Conservation (phyloP, 2,888 invertebrate species). For the Amiota mariae region DNA sequence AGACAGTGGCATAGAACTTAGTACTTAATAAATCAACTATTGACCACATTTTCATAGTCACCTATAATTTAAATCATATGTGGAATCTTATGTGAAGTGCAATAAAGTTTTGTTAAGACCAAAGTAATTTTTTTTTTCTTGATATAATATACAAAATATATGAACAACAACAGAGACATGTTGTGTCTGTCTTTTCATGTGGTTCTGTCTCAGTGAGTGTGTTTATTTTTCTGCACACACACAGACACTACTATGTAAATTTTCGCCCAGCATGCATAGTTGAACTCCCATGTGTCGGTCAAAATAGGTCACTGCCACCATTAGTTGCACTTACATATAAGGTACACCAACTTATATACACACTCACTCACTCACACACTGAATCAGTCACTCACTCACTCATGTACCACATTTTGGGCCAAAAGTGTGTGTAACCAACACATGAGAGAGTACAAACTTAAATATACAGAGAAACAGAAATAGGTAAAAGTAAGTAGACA, state of each 20-base stretch:
- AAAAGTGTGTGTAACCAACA: neutral
- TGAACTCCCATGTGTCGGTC: slow-evolving; percentile 48
- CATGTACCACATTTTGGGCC: neutral
- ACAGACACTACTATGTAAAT: neutral
- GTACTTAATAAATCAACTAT: no score
- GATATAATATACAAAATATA: slow-evolving; percentile 31
- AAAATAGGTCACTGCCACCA: slow-evolving; percentile 57
- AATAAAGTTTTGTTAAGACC: no score
- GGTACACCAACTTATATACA: neutral
- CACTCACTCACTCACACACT: neutral
- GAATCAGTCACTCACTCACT: neutral
- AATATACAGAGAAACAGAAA: no score
- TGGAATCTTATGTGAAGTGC: no score
- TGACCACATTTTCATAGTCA: no score
- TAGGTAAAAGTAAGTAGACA: no score
- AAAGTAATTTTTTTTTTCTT: no score
- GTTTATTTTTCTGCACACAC: neutral
- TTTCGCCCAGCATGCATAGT: slow-evolving; percentile 26
- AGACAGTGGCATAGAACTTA: no score
- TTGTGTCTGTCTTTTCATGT: neutral
- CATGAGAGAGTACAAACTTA: no score
- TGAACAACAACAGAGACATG: slow-evolving; percentile 32
- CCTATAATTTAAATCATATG: no score
- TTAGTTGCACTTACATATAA: slow-evolving; percentile 39
- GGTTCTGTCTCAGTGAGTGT: neutral